These are phyloP conservation scores for Capra hircus DNA, from an alignment of 2,113 vertebrate genomes.

Conservation along the genomic window DNA sequence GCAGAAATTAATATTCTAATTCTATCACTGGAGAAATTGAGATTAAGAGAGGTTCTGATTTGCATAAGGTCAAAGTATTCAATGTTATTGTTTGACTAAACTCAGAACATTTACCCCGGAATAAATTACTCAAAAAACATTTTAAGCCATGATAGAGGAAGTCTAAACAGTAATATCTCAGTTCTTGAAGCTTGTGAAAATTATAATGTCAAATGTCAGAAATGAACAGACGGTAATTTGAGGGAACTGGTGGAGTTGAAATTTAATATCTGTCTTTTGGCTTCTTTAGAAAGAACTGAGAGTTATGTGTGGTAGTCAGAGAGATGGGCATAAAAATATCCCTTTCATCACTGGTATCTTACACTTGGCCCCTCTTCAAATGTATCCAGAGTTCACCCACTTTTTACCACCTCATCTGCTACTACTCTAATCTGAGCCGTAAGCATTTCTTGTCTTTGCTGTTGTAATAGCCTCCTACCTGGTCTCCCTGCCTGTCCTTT, in stretches of 20 bases:
- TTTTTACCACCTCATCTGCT: neutral
- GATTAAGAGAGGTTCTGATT: neutral
- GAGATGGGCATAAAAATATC: neutral
- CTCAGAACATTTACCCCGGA: neutral
- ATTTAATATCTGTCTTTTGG: neutral
- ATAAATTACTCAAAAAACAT: neutral
- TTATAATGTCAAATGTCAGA: neutral
- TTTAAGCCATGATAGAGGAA: neutral
- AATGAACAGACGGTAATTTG: neutral
- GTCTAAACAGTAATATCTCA: neutral
- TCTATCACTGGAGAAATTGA: neutral
- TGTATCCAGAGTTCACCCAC: neutral
- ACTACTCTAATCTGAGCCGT: neutral
- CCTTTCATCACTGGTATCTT: neutral
- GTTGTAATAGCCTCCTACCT: neutral
- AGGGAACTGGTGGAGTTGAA: neutral
- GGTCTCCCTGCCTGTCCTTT: neutral
- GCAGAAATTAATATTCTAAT: conserved; percentile 1
- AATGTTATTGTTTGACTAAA: neutral
- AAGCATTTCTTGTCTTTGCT: neutral
- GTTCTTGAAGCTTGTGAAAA: neutral
- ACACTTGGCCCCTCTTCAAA: neutral
- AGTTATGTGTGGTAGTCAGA: neutral
- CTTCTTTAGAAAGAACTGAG: neutral
- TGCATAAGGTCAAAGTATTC: neutral